Base-by-base conservation (phyloP, 2,797 vertebrate species). In the Cirrhinus molitorella region DNA sequence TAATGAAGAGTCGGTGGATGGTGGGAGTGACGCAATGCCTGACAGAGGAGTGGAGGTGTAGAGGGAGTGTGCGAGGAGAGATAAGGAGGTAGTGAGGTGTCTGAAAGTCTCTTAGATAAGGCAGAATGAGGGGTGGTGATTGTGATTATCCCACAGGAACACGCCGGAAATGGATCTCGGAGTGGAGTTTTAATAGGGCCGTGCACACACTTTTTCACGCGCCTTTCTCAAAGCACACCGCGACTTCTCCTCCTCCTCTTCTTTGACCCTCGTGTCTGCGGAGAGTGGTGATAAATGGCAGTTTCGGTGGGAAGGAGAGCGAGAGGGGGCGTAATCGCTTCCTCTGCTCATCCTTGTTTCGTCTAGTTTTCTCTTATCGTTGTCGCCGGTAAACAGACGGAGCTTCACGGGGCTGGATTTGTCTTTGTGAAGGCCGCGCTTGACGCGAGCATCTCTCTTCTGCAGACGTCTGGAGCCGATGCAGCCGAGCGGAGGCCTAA, bases 1-100 rank as follows among this genome's bases (percentile, higher is more conserved):
- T 88, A 89, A 89, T 77, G 86, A 89, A 87, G 84, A 89, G 84
- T 88, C 67, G 65, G 21, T 1, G 84, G 90, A 90, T 86, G 89
- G 86, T 45, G 85, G 86, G 74, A 6, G 81, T 93, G 93, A 94
- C 91, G 91, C 91, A 92, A 89, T 86, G 63, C 81, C 74, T 92
- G 92, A 92, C 83, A 86, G 85, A 89, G 88, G 66, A 21, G 81
- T 45, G 71, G 19, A 81, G 65, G 51, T 55, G 67, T 14, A 45
- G 86, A 76, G 66, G 88, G 87, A 87, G 89, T 89, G 89, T 88
- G 68, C 37, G 76, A 79, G 81, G 47, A 37, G 76, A 80, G 85
- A 86, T 86, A 86, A 86, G 85, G 57, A 68, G 51, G 37, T 70
- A 53, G 66, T 61, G 67, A 66, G 67, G 83, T 80, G 63, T 59